Percentiles rank a stretch among this genome's conserved stretches.
These are phyloP conservation scores for Odocoileus hemionus DNA, from an alignment of 2,113 vertebrate species.

Conservation along the genomic window DNA sequence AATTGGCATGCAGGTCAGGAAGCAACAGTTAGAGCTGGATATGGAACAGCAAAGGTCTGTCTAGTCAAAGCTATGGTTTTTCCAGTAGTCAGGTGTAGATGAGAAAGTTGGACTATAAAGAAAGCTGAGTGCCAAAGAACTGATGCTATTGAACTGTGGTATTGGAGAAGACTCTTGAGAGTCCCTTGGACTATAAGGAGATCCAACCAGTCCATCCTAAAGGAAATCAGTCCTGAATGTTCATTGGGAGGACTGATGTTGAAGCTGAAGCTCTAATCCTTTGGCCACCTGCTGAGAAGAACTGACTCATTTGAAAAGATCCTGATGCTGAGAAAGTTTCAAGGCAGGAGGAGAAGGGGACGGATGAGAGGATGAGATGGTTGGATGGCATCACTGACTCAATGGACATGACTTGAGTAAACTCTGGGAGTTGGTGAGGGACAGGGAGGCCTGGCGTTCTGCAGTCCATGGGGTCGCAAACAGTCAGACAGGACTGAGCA, in stretches of 20 bases:
- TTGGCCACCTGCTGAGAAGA: neutral
- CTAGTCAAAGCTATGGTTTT: neutral
- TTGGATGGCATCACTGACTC: neutral
- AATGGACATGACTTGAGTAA: neutral
- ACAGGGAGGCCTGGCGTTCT: neutral
- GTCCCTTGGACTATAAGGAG: neutral
- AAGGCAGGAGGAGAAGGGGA: neutral
- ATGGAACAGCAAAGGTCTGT: neutral
- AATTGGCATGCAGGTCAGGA: accelerated
- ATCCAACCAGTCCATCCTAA: neutral
- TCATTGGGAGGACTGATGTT: neutral
- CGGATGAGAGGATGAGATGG: neutral
- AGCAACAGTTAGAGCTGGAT: neutral
- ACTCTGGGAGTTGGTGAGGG: neutral
- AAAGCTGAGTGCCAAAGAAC: accelerated
- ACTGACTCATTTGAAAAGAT: neutral
- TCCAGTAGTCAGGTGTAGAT: neutral
- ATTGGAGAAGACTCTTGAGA: neutral
- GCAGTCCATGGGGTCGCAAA: neutral
- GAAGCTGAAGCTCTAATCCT: neutral
- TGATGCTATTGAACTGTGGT: neutral
- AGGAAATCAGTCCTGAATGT: neutral
- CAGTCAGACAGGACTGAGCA: accelerated
- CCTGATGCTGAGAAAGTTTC: neutral
- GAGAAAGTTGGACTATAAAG: neutral